phyloP scores from a whole-genome alignment of 2,113 vertebrate species.

The Macrotis lagotis region DNA sequence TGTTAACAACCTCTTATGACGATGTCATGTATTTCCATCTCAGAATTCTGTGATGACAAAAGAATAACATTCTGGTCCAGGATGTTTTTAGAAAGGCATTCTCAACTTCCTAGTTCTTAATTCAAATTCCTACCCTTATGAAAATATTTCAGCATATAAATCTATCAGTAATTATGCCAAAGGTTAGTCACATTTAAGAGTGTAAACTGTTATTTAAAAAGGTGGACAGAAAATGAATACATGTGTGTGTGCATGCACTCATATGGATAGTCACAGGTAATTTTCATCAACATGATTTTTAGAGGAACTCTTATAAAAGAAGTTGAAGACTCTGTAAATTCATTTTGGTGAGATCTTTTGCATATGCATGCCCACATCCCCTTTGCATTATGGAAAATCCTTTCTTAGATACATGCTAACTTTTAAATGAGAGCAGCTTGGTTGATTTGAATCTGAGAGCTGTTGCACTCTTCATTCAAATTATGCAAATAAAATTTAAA shows the following conservation, averaged over 20 bases:
- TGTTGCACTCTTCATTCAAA: slow-evolving; percentile 62
- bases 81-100: background rate
- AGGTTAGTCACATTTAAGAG: slow-evolving; percentile 37
- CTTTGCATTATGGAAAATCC: slow-evolving; percentile 44
- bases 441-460: slow-evolving; percentile 62
- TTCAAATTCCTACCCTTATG: slow-evolving; percentile 9
- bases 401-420: slow-evolving; percentile 28
- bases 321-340: background rate
- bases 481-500: slow-evolving; percentile 60
- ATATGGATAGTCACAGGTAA: background rate
- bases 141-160: slow-evolving; percentile 7
- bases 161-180: slow-evolving; percentile 47
- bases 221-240: slow-evolving; percentile 38
- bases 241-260: background rate
- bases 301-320: slow-evolving; percentile 30
- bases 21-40: slow-evolving; percentile 43
- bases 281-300: background rate
- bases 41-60: background rate
- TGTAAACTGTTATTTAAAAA: slow-evolving; percentile 33
- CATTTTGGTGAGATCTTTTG: background rate
- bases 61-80: background rate
- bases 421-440: slow-evolving; percentile 48
- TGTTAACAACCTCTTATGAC: background rate
- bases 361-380: slow-evolving; percentile 4
- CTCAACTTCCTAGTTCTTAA: slow-evolving; percentile 13